phyloP scores from a whole-genome alignment of 2,797 vertebrate species.

The Tolypeutes matacus region DNA sequence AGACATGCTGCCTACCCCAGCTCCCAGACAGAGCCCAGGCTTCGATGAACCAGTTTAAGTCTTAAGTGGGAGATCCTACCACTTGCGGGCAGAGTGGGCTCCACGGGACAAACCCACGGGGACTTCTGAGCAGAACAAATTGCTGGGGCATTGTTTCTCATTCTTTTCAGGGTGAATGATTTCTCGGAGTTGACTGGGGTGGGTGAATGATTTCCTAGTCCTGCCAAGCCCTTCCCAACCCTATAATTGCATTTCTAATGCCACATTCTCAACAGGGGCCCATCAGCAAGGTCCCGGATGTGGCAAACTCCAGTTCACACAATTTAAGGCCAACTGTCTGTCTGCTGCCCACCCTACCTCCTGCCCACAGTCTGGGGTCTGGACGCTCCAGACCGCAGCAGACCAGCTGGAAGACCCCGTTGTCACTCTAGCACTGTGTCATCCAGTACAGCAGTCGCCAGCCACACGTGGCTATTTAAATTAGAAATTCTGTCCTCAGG shows the following conservation, averaged over 20 bases:
- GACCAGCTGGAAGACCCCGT: rapidly evolving
- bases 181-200: background rate
- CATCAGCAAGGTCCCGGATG: background rate
- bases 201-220: background rate
- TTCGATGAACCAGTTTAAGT: no score
- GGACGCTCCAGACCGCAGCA: background rate
- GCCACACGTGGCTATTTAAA: background rate
- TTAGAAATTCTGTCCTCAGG: background rate
- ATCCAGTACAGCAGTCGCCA: rapidly evolving
- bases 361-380: background rate
- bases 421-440: no score
- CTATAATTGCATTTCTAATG: background rate
- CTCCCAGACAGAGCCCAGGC: background rate
- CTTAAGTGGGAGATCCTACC: background rate
- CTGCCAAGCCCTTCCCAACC: slow-evolving; percentile 25
- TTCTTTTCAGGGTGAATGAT: background rate
- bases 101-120: background rate
- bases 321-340: background rate
- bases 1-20: background rate
- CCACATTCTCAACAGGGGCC: background rate
- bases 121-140: background rate
- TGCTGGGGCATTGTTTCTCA: background rate
- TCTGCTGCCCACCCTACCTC: background rate
- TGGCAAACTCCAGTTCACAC: background rate
- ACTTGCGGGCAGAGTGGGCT: no score